Evolutionary conservation across 2,113 vertebrate genomes (phyloP).

Genomic region (Sphyrna mokarran): DNA sequence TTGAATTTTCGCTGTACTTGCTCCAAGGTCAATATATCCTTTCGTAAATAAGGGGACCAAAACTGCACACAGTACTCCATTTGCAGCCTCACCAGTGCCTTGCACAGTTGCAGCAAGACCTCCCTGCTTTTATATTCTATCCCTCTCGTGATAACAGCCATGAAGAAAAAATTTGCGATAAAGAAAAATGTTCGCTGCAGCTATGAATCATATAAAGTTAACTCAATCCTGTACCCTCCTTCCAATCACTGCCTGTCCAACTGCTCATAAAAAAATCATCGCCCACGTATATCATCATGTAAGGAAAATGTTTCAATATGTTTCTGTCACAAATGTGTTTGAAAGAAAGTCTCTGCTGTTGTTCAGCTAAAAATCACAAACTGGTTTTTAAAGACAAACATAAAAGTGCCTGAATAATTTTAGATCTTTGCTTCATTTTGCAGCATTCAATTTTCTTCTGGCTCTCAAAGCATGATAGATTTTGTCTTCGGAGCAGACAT

Average conservation of each 20-base stretch:
- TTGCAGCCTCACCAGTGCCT: no score
- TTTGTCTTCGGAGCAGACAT: background rate
- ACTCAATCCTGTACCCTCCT: background rate
- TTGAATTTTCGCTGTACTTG: no score
- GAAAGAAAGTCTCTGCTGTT: background rate
- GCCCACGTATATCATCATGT: background rate
- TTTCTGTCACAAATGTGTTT: background rate
- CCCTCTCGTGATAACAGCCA: no score
- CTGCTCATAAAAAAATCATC: background rate
- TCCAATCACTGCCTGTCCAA: background rate
- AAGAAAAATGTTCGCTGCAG: background rate
- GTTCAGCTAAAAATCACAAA: background rate
- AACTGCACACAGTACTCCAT: no score
- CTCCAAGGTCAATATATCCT: no score
- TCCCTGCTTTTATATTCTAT: no score
- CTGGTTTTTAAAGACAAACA: background rate
- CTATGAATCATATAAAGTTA: background rate
- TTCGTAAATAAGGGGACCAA: no score
- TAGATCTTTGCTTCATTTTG: background rate
- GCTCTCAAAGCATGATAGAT: background rate
- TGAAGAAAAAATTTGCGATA: no score
- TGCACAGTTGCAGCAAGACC: no score
- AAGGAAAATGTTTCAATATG: background rate
- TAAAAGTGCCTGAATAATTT: background rate
- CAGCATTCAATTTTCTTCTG: background rate